A percentile compares a stretch with the other conserved stretches of the same genome.
Evolutionary conservation across 2,888 invertebrate species (phyloP).

Genomic region (Tuberolachnus salignus): DNA sequence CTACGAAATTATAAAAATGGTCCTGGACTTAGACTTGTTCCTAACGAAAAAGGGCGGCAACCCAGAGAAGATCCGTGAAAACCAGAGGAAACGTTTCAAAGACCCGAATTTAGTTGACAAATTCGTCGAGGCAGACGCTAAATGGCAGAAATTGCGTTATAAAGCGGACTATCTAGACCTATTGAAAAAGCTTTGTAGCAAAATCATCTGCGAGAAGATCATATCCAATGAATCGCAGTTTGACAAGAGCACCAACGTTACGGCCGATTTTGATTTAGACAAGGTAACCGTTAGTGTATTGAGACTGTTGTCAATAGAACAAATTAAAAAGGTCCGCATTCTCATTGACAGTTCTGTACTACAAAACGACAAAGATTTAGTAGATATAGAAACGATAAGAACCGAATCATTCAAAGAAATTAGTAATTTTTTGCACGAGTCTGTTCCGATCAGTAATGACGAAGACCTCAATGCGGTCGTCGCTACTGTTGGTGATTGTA

Average conservation of each 20-base stretch:
- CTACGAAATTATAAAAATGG: too few species aligned
- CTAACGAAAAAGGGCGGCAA: conserved; percentile 94
- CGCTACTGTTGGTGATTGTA: conserved; percentile 88
- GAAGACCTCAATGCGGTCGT: conserved; percentile 96
- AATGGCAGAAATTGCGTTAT: conserved; percentile 89
- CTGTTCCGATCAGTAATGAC: conserved; percentile 94
- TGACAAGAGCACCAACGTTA: neutral
- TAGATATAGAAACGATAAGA: conserved; percentile 76
- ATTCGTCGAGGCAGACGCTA: conserved; percentile 85
- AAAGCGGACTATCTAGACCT: conserved; percentile 94
- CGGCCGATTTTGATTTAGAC: conserved; percentile 65
- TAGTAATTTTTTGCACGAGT: conserved; percentile 91
- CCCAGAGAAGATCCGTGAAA: conserved; percentile 87
- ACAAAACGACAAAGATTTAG: conserved; percentile 75
- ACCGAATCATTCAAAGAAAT: conserved; percentile 86
- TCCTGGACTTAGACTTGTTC: conserved; percentile 94
- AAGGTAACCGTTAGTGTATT: conserved; percentile 75
- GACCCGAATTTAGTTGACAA: conserved; percentile 89
- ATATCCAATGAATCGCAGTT: conserved; percentile 76
- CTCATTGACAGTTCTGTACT: conserved; percentile 83
- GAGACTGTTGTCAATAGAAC: conserved; percentile 80
- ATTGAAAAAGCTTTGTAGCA: conserved; percentile 94
- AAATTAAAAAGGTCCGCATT: conserved; percentile 85
- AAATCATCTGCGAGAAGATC: conserved; percentile 96
- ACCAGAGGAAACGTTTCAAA: conserved; percentile 91